phyloP scores from a whole-genome alignment of 1,140 invertebrate genomes.

The Neoseiulus cucumeris region DNA sequence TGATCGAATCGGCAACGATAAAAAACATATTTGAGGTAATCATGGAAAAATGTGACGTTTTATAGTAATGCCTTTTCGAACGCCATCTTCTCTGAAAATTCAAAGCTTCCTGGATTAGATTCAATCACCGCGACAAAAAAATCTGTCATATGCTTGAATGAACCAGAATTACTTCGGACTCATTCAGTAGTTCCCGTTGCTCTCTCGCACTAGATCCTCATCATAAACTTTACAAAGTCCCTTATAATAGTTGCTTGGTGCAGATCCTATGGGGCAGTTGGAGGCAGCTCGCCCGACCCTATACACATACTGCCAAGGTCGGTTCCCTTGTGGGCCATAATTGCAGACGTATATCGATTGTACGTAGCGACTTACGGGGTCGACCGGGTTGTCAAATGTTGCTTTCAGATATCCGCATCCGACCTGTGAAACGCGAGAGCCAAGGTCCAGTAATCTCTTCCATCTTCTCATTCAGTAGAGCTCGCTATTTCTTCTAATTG shows the following conservation, averaged over 20 bases:
- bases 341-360: slow-evolving; percentile 4
- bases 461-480: no score
- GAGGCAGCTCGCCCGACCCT: not conserved
- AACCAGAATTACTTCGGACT: no score
- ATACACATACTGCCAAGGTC: not conserved
- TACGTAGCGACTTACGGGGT: not conserved
- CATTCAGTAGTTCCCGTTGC: slow-evolving; percentile 2
- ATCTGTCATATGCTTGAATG: no score
- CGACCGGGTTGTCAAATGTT: not conserved
- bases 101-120: no score
- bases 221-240: not conserved
- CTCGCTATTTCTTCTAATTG: no score
- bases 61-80: no score
- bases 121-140: no score
- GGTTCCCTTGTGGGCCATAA: not conserved
- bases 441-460: no score
- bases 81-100: no score
- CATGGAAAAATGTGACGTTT: no score
- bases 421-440: not conserved
- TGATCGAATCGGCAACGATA: no score
- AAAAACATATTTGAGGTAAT: no score
- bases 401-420: slow-evolving; percentile 1
- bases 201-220: not conserved
- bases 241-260: not conserved
- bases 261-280: not conserved